Percentiles rank a stretch among this genome's conserved stretches.
These are phyloP conservation scores for pig (Sus scrofa) DNA, from an alignment of 2,113 vertebrate genomes.

Conservation along the genomic window T2T-Sscrofa CM000830.6:63095001-63095500, in stretches of 20 bases:
- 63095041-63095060: not conserved
- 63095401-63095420: not conserved
- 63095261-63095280: slow-evolving; percentile 2
- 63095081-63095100: not conserved
- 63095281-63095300: not conserved
- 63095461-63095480: not conserved
- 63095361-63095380: not conserved
- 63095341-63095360: not conserved
- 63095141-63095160: not conserved
- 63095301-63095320: slow-evolving; percentile 25
- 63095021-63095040: not conserved
- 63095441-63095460: not conserved
- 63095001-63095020: not conserved
- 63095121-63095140: slow-evolving; percentile 25
- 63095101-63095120: not conserved
- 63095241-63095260: not conserved
- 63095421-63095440: not conserved
- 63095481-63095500: slow-evolving; percentile 11
- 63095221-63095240: not conserved
- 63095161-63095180: slow-evolving; percentile 35
- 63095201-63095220: not conserved
- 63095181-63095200: slow-evolving; percentile 6
- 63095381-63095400: not conserved
- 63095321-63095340: not conserved
- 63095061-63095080: not conserved